Evolutionary conservation across 1,140 invertebrate species (phyloP), one percentile per base, ranked within the genome.

Genomic region (Drosophila nikananu): DNA sequence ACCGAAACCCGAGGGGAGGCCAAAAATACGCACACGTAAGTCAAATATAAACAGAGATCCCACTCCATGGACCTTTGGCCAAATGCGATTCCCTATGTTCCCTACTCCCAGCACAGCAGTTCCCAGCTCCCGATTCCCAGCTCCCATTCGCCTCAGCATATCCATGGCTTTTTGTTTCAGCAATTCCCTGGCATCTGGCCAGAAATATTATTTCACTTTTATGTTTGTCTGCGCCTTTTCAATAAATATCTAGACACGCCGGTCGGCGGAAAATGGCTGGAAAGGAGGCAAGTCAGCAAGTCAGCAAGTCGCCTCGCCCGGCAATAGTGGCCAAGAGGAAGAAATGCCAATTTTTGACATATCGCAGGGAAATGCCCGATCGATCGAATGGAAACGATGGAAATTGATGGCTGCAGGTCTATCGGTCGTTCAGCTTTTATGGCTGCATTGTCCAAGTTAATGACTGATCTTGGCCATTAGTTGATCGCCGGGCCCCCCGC

Each of bases 131-230:
- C 37, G 10, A 27, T 41, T 27, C 27, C 55, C 61, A 60, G n/a
- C 44, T 21, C 51, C 32, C 41, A 63, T 62, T 63, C 37, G 21
- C 27, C 13, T 49, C 42, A 37, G 27, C 46, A 60, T 60, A 55
- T 49, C 61, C 66, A 66, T 72, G 61, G 67, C 67, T 86, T 83
- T 87, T 67, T 77, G 83, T 83, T 87, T 86, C 77, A 73, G 81
- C 61, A 67, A 64, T 83, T 62, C 59, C 25, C 57, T 89, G 86
- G 86, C 86, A 90, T 57, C 77, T 68, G 86, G 86, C 86, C 86
- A 89, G 86, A 90, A 89, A 90, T 90, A 87, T 91, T 87, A 91
- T 86, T 91, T 90, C 89, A 90, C 81, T 89, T 91, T 91, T 83
- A 90, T 89, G 84, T 87, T 87, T 90, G 82, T 90, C 86, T 91